Evolutionary conservation across 2,888 invertebrate species (phyloP), one percentile per base, ranked within the genome.

Genomic region (Cactoblastis cactorum): DNA sequence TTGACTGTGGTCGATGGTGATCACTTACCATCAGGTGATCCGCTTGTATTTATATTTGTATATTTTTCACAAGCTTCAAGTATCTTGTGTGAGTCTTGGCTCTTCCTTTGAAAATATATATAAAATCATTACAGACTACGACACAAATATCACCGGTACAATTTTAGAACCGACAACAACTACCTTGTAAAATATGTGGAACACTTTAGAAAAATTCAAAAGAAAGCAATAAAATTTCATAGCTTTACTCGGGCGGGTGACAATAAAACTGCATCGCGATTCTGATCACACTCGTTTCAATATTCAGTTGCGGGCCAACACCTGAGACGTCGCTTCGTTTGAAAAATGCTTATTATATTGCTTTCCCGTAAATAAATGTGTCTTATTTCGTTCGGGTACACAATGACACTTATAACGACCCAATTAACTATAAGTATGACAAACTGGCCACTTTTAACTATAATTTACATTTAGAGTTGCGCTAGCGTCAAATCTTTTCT

Each of bases 251-350:
- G 71, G 60, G 67, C 69, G 66, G 67, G 75, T 82, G 82, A 85
- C 83, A 86, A 85, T 87, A 87, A 88, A 87, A 86, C 73, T 88
- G 86, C 88, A 86, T 86, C 79, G 78, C 85, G 77, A 85, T 88
- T 85, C 87, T 77, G 83, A 84, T 85, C 86, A 85, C 85, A 86
- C 75, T 72, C 82, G 75, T 79, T 81, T 74, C 83, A 73, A 85
- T 87, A 84, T 86, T 84, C 83, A 80, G 77, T 80, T 77, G 73
- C 71, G 77, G 67, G 71, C 63, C 71, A 72, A 68, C 88, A 87
- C 85, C 87, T 87, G 88, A 73, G 86, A 74, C 85, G 64, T 67
- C 67, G 69, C 68, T 66, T 67, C 71, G 65, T 67, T 71, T 77
- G 77, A 81, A 77, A 84, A 80, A 83, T 82, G 72, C 77, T 84